Conservation (phyloP, 2,113 vertebrate species). For the Catagonus wagneri region DNA sequence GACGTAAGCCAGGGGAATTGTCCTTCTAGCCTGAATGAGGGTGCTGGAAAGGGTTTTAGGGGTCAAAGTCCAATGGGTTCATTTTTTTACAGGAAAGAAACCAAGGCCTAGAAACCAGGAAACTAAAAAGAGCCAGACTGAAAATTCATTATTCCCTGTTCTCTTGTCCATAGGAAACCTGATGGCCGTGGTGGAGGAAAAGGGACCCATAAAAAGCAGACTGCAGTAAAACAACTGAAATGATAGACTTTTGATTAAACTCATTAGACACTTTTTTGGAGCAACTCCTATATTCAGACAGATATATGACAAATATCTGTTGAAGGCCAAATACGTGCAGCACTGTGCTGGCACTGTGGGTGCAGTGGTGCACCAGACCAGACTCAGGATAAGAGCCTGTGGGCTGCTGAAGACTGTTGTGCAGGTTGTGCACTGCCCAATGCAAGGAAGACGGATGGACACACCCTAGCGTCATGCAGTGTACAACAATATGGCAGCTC, state of each 20-base stretch:
- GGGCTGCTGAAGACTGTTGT: not conserved
- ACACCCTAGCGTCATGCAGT: rapidly evolving
- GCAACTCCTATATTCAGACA: not conserved
- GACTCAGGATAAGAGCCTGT: not conserved
- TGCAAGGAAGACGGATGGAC: too few species aligned
- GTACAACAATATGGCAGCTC: not conserved
- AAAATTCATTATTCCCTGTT: not conserved
- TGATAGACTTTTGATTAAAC: not conserved
- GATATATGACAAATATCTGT: too few species aligned
- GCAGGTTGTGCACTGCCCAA: not conserved
- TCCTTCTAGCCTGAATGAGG: not conserved
- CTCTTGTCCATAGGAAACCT: not conserved
- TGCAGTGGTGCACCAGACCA: not conserved
- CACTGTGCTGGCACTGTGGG: not conserved
- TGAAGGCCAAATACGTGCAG: not conserved
- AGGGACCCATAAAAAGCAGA: not conserved
- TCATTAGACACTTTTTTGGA: not conserved
- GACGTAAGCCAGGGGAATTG: not conserved
- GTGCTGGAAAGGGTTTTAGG: not conserved
- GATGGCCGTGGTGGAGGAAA: not conserved
- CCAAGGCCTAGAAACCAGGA: not conserved
- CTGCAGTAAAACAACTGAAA: not conserved
- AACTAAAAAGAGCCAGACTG: not conserved
- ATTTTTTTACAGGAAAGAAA: not conserved
- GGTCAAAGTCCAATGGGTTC: not conserved